Percentiles rank a stretch among this genome's conserved stretches.
Conservation (phyloP, 2,888 invertebrate species). For the Agrochola lychnidis region DNA sequence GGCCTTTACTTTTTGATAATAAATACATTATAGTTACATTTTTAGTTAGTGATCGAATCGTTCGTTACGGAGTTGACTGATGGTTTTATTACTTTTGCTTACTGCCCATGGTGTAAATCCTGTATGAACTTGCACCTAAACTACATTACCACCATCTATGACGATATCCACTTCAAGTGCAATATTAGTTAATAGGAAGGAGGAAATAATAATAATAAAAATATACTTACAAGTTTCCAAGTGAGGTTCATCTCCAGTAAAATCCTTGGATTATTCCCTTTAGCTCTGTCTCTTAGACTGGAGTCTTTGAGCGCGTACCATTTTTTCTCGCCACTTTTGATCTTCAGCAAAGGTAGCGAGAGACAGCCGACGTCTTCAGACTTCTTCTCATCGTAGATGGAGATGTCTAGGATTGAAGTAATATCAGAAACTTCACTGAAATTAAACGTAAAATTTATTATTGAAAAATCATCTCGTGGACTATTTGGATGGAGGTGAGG, state of each 20-base stretch:
- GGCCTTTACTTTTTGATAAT: too few species aligned
- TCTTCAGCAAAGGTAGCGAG: conserved; percentile 95
- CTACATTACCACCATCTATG: neutral
- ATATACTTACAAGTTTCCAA: conserved; percentile 95
- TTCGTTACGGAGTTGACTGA: too few species aligned
- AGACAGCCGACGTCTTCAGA: conserved; percentile 98
- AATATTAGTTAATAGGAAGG: too few species aligned
- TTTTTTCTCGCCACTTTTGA: conserved; percentile 95
- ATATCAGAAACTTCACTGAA: conserved; percentile 96
- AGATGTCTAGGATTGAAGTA: conserved; percentile 97
- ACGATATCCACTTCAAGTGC: neutral
- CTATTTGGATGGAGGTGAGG: too few species aligned
- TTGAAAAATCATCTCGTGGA: neutral
- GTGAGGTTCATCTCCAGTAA: conserved; percentile 96
- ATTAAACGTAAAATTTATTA: conserved; percentile 35
- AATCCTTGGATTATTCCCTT: conserved; percentile 95
- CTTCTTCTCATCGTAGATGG: conserved; percentile 98
- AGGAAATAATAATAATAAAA: too few species aligned
- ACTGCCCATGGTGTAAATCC: too few species aligned
- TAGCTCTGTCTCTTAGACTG: conserved; percentile 95
- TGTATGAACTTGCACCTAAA: too few species aligned
- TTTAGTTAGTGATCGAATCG: too few species aligned
- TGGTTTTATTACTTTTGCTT: too few species aligned
- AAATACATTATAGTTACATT: too few species aligned
- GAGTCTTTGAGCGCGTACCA: conserved; percentile 99